Conservation (phyloP, 1,140 invertebrate genomes). For the Periplaneta americana region DNA sequence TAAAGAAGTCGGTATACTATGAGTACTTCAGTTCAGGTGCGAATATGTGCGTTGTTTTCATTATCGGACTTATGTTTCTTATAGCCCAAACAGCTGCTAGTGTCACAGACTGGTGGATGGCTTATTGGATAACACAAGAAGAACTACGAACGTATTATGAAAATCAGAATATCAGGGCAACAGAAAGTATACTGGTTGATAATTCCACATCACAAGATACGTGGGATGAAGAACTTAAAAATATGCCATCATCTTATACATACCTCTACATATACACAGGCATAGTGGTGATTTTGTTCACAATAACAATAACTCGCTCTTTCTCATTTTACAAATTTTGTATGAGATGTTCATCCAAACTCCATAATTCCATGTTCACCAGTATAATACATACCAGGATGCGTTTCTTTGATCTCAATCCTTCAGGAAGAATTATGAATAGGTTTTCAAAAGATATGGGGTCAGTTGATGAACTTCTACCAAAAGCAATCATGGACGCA, state of each 20-base stretch:
- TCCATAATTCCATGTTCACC: conserved; percentile 64
- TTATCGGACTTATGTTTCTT: conserved; percentile 53
- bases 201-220: background rate
- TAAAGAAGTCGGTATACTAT: conserved; percentile 39
- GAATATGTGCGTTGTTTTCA: conserved; percentile 46
- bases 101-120: conserved; percentile 72
- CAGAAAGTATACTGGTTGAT: background rate
- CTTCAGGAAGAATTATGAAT: conserved; percentile 67
- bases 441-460: conserved; percentile 75
- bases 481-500: conserved; percentile 70
- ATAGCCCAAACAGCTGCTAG: conserved; percentile 63
- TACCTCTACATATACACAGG: conserved; percentile 46
- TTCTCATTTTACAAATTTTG: conserved; percentile 57
- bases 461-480: conserved; percentile 81
- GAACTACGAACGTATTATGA: background rate
- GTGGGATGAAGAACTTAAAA: background rate
- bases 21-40: conserved; percentile 66
- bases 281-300: conserved; percentile 41
- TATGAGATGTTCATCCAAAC: conserved; percentile 53
- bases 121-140: conserved; percentile 51
- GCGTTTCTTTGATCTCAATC: conserved; percentile 75
- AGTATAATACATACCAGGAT: conserved; percentile 56
- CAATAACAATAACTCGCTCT: conserved; percentile 42
- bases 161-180: background rate
- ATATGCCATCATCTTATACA: conserved; percentile 21